A percentile compares a stretch with the other conserved stretches of the same genome.
These are phyloP conservation scores for Cremastinae sp. DNA, from an alignment of 2,888 invertebrate genomes.

Conservation along the genomic window DNA sequence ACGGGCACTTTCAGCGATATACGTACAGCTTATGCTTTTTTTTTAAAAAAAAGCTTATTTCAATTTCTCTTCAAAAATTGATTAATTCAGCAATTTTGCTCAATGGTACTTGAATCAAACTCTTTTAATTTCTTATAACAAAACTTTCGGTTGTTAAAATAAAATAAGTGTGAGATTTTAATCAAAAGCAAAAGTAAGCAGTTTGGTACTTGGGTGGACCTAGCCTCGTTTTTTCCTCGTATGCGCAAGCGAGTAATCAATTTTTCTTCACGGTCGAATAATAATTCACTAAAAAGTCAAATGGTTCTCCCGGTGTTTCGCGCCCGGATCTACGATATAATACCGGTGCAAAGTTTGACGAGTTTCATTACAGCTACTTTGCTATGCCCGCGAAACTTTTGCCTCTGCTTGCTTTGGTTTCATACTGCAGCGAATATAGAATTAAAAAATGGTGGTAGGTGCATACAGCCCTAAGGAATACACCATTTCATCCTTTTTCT, in stretches of 20 bases:
- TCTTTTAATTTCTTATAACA: too few relatives aligned
- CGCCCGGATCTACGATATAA: constrained; percentile 30
- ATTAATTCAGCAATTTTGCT: too few relatives aligned
- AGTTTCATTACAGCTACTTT: constrained; percentile 48
- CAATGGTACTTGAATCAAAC: too few relatives aligned
- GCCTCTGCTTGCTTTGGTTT: constrained; percentile 33
- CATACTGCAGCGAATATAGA: constrained; percentile 44
- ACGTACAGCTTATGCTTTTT: too few relatives aligned
- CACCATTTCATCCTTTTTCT: constrained; percentile 20
- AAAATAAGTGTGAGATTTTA: constrained; percentile 7
- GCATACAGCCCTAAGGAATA: constrained; percentile 30
- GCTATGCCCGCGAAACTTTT: constrained; percentile 48
- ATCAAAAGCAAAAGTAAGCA: constrained; percentile 10
- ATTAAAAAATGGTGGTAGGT: constrained; percentile 33
- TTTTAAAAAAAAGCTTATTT: too few relatives aligned
- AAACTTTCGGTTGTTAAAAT: background rate
- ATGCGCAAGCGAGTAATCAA: constrained; percentile 29
- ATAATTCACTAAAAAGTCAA: constrained; percentile 46
- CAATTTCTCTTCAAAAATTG: too few relatives aligned
- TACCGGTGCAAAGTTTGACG: constrained; percentile 50
- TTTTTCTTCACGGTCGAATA: constrained; percentile 30
- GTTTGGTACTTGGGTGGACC: background rate
- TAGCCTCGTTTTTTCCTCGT: background rate
- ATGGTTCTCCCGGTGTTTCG: constrained; percentile 14
- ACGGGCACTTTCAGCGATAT: too few relatives aligned